These are phyloP conservation scores for Grus americana DNA, from an alignment of 2,113 vertebrate genomes.

Conservation along the genomic window DNA sequence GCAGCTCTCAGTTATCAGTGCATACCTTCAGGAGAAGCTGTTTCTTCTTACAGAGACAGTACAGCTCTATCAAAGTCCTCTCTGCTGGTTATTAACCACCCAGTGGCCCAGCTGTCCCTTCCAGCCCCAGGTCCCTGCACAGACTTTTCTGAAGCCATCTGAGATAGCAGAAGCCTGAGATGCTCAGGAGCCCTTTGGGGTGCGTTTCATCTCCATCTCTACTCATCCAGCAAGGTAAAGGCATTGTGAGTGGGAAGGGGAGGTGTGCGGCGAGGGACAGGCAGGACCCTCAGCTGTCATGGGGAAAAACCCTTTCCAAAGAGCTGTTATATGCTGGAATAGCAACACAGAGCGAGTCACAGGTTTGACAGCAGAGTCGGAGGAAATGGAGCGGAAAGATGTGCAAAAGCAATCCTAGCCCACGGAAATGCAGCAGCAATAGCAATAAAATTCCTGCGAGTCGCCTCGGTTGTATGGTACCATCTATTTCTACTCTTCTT, in stretches of 20 bases:
- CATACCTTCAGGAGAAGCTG: background rate
- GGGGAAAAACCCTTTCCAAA: background rate
- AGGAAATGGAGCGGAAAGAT: background rate
- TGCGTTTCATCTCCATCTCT: background rate
- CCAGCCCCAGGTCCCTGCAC: background rate
- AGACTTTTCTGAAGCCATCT: background rate
- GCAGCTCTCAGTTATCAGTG: background rate
- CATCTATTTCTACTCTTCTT: background rate
- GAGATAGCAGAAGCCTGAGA: background rate
- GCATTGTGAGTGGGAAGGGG: background rate
- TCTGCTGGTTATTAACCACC: background rate
- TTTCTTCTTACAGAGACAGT: background rate
- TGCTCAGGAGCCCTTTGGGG: background rate
- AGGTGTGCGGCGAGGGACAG: background rate
- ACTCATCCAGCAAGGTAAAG: background rate
- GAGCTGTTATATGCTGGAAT: background rate
- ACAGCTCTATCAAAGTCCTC: background rate
- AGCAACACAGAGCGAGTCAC: background rate
- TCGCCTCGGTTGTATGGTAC: background rate
- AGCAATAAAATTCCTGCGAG: background rate
- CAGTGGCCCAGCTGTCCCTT: background rate
- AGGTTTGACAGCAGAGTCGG: background rate
- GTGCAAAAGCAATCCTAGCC: background rate
- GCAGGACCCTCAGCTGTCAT: fast-evolving
- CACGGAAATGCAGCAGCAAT: background rate